Conservation (phyloP, 2,113 vertebrate genomes). For the Notechis scutatus region DNA sequence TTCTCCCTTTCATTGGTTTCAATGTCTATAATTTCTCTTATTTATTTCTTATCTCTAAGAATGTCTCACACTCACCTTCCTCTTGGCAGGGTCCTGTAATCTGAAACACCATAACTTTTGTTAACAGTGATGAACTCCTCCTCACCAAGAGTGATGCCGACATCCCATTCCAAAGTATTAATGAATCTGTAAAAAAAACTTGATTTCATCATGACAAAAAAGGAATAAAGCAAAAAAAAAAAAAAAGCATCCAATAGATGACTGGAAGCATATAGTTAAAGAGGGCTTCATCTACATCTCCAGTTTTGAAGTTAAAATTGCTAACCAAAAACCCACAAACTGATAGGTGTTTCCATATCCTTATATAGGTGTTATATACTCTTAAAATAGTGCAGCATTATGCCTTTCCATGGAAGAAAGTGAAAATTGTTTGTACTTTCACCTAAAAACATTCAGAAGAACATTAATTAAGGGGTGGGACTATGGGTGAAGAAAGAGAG, state of each 20-base stretch:
- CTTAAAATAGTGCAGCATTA: not conserved
- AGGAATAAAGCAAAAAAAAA: conserved; percentile 14
- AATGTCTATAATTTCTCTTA: not conserved
- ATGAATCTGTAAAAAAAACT: conserved; percentile 79
- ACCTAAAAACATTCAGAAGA: not conserved
- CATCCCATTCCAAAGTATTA: conserved; percentile 70
- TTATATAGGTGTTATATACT: not conserved
- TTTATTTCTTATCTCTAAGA: not conserved
- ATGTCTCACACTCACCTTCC: conserved; percentile 65
- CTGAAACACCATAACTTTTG: conserved; percentile 66
- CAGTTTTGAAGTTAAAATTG: not conserved
- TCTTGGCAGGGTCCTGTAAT: conserved; percentile 65
- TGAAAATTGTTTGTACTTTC: not conserved
- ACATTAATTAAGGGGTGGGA: not conserved
- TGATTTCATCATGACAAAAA: conserved; percentile 31
- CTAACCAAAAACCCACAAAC: not conserved
- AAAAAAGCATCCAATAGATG: not conserved
- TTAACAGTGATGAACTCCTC: conserved; percentile 46
- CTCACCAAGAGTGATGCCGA: conserved; percentile 71
- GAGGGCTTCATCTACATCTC: not conserved
- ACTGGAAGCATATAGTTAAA: not conserved
- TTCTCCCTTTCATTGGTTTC: not conserved
- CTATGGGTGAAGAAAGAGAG: not conserved
- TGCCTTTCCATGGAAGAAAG: not conserved
- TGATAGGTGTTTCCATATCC: not conserved